A percentile compares a stretch with the other conserved stretches of the same genome.
These are phyloP conservation scores for Eulacestoma nigropectus DNA, from an alignment of 2,113 vertebrate species.

Conservation along the genomic window DNA sequence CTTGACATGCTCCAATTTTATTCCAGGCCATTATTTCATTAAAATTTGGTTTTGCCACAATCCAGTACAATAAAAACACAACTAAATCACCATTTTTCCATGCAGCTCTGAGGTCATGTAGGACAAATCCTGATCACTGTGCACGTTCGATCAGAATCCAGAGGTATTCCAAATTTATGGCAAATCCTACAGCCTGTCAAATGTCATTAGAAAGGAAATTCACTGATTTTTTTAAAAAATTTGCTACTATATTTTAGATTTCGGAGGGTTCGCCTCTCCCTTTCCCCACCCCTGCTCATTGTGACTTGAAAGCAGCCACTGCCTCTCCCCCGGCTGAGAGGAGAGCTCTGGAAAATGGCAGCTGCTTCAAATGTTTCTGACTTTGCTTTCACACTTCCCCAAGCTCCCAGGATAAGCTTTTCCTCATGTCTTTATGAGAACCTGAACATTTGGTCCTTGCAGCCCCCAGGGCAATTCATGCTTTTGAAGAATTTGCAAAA, in stretches of 20 bases:
- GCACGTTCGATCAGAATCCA: not conserved
- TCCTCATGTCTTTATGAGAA: conserved; percentile 24
- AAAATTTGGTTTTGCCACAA: not conserved
- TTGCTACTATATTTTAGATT: not conserved
- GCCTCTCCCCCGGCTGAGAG: not conserved
- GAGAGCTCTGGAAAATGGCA: not conserved
- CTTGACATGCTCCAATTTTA: not conserved
- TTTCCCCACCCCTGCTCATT: not conserved
- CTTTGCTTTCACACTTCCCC: conserved; percentile 16
- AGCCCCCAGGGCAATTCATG: conserved; percentile 20
- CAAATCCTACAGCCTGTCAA: not conserved
- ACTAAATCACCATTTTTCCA: not conserved
- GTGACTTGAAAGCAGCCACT: not conserved
- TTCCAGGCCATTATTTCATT: not conserved
- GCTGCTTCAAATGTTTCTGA: not conserved
- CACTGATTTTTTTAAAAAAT: not conserved
- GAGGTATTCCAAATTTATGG: not conserved
- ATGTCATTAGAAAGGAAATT: not conserved
- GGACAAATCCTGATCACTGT: not conserved
- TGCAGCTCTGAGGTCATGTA: not conserved
- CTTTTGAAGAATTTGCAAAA: conserved; percentile 57
- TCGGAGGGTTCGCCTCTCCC: not conserved
- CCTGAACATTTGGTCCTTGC: conserved; percentile 48
- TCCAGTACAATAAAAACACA: not conserved
- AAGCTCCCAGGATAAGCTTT: not conserved